Conservation (phyloP, 1,140 invertebrate species). For the Micrasema minimum region DNA sequence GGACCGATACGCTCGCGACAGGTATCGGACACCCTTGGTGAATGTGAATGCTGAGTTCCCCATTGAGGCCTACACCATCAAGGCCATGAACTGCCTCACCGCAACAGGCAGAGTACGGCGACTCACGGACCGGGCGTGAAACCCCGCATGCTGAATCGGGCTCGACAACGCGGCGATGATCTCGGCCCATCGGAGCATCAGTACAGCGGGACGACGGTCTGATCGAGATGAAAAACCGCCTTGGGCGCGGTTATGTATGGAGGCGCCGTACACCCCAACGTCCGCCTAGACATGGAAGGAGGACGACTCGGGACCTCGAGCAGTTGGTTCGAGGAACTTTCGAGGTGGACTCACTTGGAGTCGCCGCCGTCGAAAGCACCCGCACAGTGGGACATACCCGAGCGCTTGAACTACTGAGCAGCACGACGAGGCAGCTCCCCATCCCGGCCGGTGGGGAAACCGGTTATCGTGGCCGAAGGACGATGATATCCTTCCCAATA, state of each 20-base stretch:
- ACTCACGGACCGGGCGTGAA: background rate
- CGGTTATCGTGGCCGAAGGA: slow-evolving; percentile 36
- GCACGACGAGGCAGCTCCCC: slow-evolving; percentile 6
- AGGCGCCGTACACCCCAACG: background rate
- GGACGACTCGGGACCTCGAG: too few relatives aligned
- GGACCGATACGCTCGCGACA: background rate
- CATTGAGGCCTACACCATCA: background rate
- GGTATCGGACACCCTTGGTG: background rate
- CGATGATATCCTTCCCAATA: too few relatives aligned
- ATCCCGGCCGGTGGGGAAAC: slow-evolving; percentile 29
- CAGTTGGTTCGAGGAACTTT: background rate
- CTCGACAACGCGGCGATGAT: background rate
- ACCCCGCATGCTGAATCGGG: background rate
- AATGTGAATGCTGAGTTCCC: background rate
- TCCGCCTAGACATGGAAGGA: background rate
- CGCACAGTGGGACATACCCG: too few relatives aligned
- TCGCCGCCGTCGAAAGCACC: background rate
- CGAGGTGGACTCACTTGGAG: background rate
- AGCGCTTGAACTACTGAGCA: too few relatives aligned
- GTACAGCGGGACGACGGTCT: background rate
- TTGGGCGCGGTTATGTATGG: too few relatives aligned
- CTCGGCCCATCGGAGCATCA: too few relatives aligned
- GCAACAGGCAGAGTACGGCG: background rate
- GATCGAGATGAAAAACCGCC: background rate
- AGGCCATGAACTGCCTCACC: background rate